Evolutionary conservation across 2,888 invertebrate genomes (phyloP).

Genomic region (Trissolcus brochymenae): DNA sequence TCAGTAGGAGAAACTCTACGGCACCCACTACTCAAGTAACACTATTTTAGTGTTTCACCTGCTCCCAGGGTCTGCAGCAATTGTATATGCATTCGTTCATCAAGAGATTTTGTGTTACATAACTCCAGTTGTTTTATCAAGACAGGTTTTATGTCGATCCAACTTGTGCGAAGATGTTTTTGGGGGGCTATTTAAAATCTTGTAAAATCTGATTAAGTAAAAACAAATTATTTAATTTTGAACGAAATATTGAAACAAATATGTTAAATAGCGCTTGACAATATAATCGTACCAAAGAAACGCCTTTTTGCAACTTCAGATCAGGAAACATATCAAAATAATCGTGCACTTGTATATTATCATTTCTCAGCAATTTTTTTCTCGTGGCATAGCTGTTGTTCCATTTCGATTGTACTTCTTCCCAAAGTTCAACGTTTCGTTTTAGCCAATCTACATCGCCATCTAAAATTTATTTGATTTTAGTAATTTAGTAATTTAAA

Average conservation of each 20-base stretch:
- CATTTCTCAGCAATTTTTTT: background rate
- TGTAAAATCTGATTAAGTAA: background rate
- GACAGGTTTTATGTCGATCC: conserved; percentile 9
- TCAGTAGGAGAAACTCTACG: too few species aligned
- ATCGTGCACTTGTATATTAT: background rate
- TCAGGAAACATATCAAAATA: conserved; percentile 25
- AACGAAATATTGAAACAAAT: background rate
- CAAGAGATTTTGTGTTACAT: background rate
- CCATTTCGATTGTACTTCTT: conserved; percentile 17
- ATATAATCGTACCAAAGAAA: conserved; percentile 21
- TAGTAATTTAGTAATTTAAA: too few species aligned
- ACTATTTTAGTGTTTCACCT: too few species aligned
- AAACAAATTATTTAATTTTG: background rate
- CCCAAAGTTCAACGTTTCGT: conserved; percentile 10
- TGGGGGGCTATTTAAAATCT: conserved; percentile 8
- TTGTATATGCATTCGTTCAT: conserved; percentile 13
- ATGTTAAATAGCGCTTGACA: too few species aligned
- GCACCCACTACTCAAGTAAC: too few species aligned
- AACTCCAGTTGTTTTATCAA: conserved; percentile 16
- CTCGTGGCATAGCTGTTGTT: conserved; percentile 7
- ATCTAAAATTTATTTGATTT: background rate
- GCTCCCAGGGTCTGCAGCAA: conserved; percentile 14
- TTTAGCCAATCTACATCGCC: conserved; percentile 4
- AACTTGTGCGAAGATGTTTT: conserved; percentile 14
- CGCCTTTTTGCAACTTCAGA: conserved; percentile 13